phyloP scores from a whole-genome alignment of 2,797 vertebrate genomes.

The Ptychobarbus kaznakovi region DNA sequence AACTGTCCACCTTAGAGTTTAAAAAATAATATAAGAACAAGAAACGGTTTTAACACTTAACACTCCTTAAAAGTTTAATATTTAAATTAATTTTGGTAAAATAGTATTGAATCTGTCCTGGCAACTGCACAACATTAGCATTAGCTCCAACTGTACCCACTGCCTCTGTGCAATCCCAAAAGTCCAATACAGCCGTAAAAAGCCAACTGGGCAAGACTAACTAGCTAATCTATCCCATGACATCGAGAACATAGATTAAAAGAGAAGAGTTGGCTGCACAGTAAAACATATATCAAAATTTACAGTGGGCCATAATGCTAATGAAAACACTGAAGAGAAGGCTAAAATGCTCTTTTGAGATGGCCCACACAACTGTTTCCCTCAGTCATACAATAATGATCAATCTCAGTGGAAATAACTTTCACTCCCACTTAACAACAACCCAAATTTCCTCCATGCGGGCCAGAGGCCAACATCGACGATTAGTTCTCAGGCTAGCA shows the following conservation, averaged over 20 bases:
- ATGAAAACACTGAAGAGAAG: conserved; percentile 15
- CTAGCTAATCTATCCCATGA: conserved; percentile 85
- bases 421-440: conserved; percentile 41
- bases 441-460: conserved; percentile 40
- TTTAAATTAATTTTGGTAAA: neutral
- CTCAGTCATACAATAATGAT: conserved; percentile 34
- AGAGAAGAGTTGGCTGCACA: conserved; percentile 20
- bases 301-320: conserved; percentile 24
- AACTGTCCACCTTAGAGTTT: conserved; percentile 50
- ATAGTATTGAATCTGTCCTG: neutral
- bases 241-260: conserved; percentile 79
- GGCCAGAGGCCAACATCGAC: conserved; percentile 37
- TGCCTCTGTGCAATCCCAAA: conserved; percentile 9
- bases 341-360: conserved; percentile 17
- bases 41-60: neutral
- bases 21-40: conserved; percentile 11
- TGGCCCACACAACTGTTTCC: conserved; percentile 38
- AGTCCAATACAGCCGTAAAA: conserved; percentile 80
- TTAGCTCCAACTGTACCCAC: neutral
- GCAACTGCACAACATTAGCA: conserved; percentile 21
- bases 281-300: neutral
- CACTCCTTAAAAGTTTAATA: neutral
- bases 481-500: conserved; percentile 49
- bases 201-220: conserved; percentile 87
- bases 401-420: conserved; percentile 49